Evolutionary conservation across 2,888 invertebrate genomes (phyloP).

Genomic region (Gibbula magus): DNA sequence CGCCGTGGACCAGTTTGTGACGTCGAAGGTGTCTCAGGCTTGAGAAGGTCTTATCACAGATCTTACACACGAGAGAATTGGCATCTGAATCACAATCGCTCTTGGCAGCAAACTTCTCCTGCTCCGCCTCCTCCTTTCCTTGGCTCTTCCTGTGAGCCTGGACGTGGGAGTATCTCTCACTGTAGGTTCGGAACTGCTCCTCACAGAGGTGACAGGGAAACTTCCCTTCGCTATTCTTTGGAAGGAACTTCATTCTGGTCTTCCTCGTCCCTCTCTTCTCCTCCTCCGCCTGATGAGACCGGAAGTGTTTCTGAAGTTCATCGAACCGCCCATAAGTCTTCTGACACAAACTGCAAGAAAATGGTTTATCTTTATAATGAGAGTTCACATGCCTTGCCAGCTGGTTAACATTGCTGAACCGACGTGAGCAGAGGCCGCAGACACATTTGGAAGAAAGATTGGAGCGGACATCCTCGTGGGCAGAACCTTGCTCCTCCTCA

Average conservation of each 20-base stretch:
- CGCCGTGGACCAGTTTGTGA: conserved; percentile 1
- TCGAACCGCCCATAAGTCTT: neutral
- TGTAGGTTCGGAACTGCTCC: neutral
- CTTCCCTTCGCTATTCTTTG: neutral
- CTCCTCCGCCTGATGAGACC: neutral
- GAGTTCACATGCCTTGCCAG: neutral
- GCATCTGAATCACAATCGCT: neutral
- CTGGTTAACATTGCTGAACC: neutral
- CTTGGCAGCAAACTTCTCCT: neutral
- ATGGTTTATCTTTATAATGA: neutral
- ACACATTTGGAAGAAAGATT: neutral
- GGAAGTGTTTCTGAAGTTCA: neutral
- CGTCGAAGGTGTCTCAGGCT: neutral
- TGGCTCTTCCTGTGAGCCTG: neutral
- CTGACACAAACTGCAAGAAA: neutral
- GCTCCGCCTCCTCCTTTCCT: no score
- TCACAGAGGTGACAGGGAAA: neutral
- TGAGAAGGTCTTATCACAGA: neutral
- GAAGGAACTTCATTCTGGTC: neutral
- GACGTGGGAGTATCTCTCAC: neutral
- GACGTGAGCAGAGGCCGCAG: neutral
- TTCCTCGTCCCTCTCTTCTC: neutral
- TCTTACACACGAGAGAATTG: neutral
- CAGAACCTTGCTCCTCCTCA: neutral
- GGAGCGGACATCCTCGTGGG: neutral